Percentiles rank a stretch among this genome's conserved stretches.
Evolutionary conservation across 2,888 invertebrate species (phyloP).

Genomic region (Diplazon laetatorius): DNA sequence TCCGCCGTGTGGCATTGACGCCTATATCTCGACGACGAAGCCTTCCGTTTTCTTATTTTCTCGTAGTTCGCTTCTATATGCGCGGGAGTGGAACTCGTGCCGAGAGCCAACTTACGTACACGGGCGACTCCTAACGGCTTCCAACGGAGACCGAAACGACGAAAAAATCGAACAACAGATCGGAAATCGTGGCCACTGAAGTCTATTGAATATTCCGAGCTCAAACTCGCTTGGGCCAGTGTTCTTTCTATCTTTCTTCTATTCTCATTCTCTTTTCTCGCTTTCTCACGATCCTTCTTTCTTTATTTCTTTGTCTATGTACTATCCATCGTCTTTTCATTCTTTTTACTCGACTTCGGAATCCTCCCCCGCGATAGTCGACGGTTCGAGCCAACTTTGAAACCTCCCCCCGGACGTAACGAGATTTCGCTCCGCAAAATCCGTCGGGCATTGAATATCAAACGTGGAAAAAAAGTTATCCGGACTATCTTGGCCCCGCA

Average conservation of each 20-base stretch:
- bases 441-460: constrained; percentile 41
- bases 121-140: too few species aligned
- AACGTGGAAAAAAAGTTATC: constrained; percentile 29
- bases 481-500: neutral
- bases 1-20: constrained; percentile 5
- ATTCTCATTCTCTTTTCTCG: neutral
- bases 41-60: neutral
- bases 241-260: neutral
- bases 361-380: constrained; percentile 30
- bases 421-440: constrained; percentile 37
- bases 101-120: neutral
- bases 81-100: neutral
- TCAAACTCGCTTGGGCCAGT: constrained; percentile 19
- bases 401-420: constrained; percentile 19
- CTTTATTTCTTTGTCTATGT: neutral
- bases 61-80: neutral
- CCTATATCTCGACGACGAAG: neutral
- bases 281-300: neutral
- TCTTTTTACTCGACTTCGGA: constrained; percentile 26
- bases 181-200: constrained; percentile 51
- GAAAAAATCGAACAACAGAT: constrained; percentile 46
- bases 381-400: constrained; percentile 43
- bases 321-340: constrained; percentile 8
- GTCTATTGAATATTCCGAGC: constrained; percentile 57
- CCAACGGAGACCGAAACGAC: neutral